Base-by-base conservation (phyloP, 1,140 invertebrate genomes). In the Cotesia chilonis region DNA sequence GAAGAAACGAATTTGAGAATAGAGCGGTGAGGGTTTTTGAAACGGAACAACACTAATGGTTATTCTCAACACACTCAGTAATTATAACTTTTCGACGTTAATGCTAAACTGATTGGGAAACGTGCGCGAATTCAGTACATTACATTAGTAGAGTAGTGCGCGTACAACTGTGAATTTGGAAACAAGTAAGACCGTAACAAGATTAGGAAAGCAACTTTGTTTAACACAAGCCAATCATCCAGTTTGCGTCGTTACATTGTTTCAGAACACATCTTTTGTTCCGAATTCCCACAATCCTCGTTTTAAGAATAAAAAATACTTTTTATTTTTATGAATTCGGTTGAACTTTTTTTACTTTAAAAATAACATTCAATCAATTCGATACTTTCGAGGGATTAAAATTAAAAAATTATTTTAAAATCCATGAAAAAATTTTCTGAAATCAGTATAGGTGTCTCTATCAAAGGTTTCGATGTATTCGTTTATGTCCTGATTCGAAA, bases 131-230 rank as follows among this genome's bases (percentile, higher is more conserved):
- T 47, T 9, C 41, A 9, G 41, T 47, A 47, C 41, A 47, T 47
- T 47, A 47, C 41, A 47, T 47, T 47, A 47, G 41, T 57, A 51
- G 51, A 17, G 65, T 76, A 63, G 47, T 35, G 17, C 38, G 17
- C 4, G 54, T 67, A 65, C 68, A 41, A 71, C 75, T 78, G 77
- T 78, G 79, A 82, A 83, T 84, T 84, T 76, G 77, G 78, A 72
- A 79, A 81, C 72, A 78, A 79, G 77, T 80, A 73, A 75, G 64
- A 75, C 68, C 75, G 75, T 81, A 84, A 85, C 79, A 73, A 84
- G 82, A 84, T 85, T 84, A 84, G 81, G 74, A 74, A 77, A 68
- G 76, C 80, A 84, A 85, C 82, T 84, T 83, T 81, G 83, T 84
- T 85, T 79, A 78, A 77, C 67, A 73, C 65, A 70, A 73, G 77